Evolutionary conservation across 2,797 vertebrate genomes (phyloP), one percentile per base, ranked within the genome.

Genomic region (Alauda arvensis): DNA sequence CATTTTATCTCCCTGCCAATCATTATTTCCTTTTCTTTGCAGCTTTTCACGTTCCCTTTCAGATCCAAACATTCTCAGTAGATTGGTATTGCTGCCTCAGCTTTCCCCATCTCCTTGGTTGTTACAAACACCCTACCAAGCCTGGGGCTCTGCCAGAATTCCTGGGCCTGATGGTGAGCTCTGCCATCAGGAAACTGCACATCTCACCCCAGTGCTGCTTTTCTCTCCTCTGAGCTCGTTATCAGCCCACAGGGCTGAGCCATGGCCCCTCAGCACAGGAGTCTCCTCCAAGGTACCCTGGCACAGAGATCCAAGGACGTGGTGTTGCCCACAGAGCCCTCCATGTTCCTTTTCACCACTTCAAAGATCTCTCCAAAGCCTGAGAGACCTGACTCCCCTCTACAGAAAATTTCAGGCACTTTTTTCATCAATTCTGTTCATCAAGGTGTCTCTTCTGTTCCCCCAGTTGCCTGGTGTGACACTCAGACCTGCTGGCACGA

Each of bases 401-500:
- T 37, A 25, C 31, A 82, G 51, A 77, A 69, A 49, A 63, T 49
- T 34, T 63, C 55, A 53, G 51, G 23, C 9, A 12, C n/a, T 61
- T 80, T 12, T 14, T 42, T 29, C 19, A 60, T 14, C 19, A 72
- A 52, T 69, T 18, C 29, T 26, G 4, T 37, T 49, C 34, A 24
- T 31, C 19, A 9, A 60, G 26, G 45, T 63, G 21, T 29, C 59
- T 26, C 0, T 37, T 51, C 40, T 26, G 18, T 14, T 62, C 33
- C n/a, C 60, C 9, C 46, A 21, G 29, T 18, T 46, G 17, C 34
- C 60, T 49, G 62, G 15, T 61, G 67, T 57, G 43, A 43, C 62
- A 17, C 14, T 60, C 28, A 29, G 34, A 49, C 14, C 19, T 0
- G 0, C 28, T 42, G 43, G 14, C 25, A 26, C 4, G 5, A 3